Percentiles rank a stretch among this genome's conserved stretches.
phyloP scores from a whole-genome alignment of 2,113 vertebrate genomes.

The Balaeniceps rex region DNA sequence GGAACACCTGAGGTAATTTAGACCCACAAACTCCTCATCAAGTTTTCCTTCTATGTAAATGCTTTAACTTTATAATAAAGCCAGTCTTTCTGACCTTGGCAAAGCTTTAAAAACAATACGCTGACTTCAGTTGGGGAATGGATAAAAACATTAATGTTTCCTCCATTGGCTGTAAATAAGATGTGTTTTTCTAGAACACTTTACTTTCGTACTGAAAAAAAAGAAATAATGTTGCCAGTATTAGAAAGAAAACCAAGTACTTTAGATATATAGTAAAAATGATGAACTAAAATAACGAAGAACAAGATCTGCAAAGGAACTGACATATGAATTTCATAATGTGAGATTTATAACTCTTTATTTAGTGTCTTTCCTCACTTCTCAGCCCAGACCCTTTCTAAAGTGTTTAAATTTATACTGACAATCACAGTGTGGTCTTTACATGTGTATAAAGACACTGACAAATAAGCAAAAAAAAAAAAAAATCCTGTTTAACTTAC shows the following conservation, averaged over 20 bases:
- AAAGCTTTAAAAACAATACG: background rate
- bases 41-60: background rate
- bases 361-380: background rate
- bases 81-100: background rate
- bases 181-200: background rate
- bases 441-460: background rate
- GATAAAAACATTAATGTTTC: background rate
- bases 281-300: background rate
- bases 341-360: background rate
- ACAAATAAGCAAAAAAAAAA: background rate
- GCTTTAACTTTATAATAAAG: background rate
- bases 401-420: background rate
- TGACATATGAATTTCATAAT: background rate
- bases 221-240: background rate
- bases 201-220: background rate
- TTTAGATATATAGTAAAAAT: background rate
- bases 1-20: background rate
- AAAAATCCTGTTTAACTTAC: background rate
- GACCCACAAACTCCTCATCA: background rate
- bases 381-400: background rate
- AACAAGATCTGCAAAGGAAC: background rate
- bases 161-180: background rate
- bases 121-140: background rate
- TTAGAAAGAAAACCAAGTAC: background rate
- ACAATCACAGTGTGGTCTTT: background rate